A percentile compares a stretch with the other conserved stretches of the same genome.
These are phyloP conservation scores for Phalacrocorax carbo DNA, from an alignment of 2,113 vertebrate species.

Conservation along the genomic window DNA sequence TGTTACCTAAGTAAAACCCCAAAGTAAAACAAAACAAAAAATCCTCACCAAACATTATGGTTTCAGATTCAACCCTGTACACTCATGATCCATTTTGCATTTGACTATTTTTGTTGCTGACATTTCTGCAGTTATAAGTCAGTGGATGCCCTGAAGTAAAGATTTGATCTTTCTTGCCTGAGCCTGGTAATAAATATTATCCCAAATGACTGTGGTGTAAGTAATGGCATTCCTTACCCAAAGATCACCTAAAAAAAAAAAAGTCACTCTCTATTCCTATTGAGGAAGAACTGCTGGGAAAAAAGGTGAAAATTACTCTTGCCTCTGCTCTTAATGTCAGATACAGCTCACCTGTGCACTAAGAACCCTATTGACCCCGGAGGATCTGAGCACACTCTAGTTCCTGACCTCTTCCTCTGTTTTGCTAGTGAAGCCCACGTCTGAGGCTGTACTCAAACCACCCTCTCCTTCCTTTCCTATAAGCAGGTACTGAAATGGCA, in stretches of 20 bases:
- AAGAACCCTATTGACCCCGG: neutral
- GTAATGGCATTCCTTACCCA: constrained; percentile 42
- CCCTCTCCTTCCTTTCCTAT: neutral
- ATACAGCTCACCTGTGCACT: neutral
- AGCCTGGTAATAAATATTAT: constrained; percentile 56
- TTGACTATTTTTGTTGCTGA: neutral
- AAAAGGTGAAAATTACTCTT: neutral
- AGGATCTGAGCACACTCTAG: neutral
- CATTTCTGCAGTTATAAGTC: constrained; percentile 24
- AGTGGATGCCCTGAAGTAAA: constrained; percentile 31
- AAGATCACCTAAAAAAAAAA: neutral
- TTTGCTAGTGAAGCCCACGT: neutral
- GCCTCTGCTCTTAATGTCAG: neutral
- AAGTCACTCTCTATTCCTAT: neutral
- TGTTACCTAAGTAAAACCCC: neutral
- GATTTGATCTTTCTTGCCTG: constrained; percentile 44
- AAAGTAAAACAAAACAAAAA: neutral
- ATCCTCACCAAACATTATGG: neutral
- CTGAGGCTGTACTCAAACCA: neutral
- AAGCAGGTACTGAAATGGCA: neutral
- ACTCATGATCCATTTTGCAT: neutral
- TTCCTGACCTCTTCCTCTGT: neutral
- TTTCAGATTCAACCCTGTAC: constrained; percentile 9
- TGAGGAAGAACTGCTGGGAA: neutral
- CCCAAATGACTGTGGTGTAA: constrained; percentile 32